phyloP scores from a whole-genome alignment of 2,797 vertebrate species.

The Neoniphon sammara region DNA sequence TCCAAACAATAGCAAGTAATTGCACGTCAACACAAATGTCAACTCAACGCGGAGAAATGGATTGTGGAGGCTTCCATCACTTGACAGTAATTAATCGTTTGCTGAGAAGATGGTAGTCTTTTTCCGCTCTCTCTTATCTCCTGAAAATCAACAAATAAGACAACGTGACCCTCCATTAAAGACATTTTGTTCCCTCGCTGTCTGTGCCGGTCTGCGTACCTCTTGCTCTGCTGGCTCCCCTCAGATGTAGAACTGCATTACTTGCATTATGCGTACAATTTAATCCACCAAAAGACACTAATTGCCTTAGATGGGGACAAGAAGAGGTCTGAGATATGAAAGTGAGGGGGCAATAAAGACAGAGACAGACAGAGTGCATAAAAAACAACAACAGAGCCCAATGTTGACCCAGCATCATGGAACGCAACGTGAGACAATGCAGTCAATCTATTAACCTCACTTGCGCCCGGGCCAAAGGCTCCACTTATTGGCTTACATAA shows the following conservation, averaged over 20 bases:
- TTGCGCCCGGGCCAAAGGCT: constrained; percentile 10
- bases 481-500: constrained; percentile 24
- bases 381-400: constrained; percentile 17
- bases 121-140: constrained; percentile 9
- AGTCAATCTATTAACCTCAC: constrained; percentile 39
- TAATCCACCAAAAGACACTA: constrained; percentile 40
- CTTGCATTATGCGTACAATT: constrained; percentile 40
- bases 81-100: constrained; percentile 42
- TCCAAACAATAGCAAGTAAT: constrained; percentile 36
- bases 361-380: constrained; percentile 7
- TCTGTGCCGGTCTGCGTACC: constrained; percentile 19
- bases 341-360: neutral
- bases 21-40: constrained; percentile 51
- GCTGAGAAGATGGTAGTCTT: constrained; percentile 7
- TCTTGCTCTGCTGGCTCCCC: constrained; percentile 29
- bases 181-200: constrained; percentile 5
- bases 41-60: constrained; percentile 7
- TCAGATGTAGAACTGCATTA: constrained; percentile 31
- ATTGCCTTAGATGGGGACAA: constrained; percentile 40
- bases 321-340: constrained; percentile 22
- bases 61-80: constrained; percentile 19
- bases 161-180: constrained; percentile 14
- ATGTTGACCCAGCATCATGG: constrained; percentile 5
- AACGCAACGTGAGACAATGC: constrained; percentile 17
- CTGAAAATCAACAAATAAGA: constrained; percentile 30